Percentiles rank a stretch among this genome's conserved stretches.
phyloP scores from a whole-genome alignment of 30 jellyfish, hydroid and myxozoan species.

The Aurelia aurita complex sp. Pacific region DNA sequence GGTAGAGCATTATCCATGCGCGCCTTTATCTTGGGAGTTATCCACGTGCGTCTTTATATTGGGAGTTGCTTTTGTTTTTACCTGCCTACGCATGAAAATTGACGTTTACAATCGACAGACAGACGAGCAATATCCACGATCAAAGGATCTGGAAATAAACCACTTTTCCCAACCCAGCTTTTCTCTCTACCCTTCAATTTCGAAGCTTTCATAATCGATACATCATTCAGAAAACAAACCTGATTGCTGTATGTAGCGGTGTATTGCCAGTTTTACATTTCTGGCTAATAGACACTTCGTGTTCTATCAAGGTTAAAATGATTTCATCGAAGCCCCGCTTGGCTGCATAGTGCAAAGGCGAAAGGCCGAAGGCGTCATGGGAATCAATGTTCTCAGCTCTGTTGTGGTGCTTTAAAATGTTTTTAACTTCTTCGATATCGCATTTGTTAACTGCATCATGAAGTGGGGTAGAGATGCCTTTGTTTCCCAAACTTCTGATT shows the following conservation, averaged over 20 bases:
- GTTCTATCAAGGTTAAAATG: conserved; percentile 6
- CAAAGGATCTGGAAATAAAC: too few species aligned
- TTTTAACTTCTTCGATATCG: conserved; percentile 20
- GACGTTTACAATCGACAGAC: too few species aligned
- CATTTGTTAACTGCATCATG: conserved; percentile 36
- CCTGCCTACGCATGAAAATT: too few species aligned
- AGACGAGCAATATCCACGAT: too few species aligned
- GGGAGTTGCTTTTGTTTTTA: too few species aligned
- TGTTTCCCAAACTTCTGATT: conserved; percentile 24
- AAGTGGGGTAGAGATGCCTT: conserved; percentile 25
- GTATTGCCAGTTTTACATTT: conserved; percentile 19
- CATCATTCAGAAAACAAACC: conserved; percentile 7
- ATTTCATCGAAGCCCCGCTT: conserved; percentile 20
- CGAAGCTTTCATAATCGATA: neutral
- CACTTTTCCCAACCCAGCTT: too few species aligned
- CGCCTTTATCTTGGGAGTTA: too few species aligned
- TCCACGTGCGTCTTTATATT: too few species aligned
- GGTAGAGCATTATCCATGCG: too few species aligned
- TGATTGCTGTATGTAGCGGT: conserved; percentile 43
- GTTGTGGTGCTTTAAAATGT: neutral
- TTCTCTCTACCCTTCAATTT: neutral
- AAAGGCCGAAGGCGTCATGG: conserved; percentile 26
- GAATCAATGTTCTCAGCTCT: conserved; percentile 13
- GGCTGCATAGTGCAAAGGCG: conserved; percentile 51
- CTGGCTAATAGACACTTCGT: conserved; percentile 23